A percentile compares a stretch with the other conserved stretches of the same genome.
phyloP scores from a whole-genome alignment of 1,140 invertebrate species.

The Ceratina australensis region DNA sequence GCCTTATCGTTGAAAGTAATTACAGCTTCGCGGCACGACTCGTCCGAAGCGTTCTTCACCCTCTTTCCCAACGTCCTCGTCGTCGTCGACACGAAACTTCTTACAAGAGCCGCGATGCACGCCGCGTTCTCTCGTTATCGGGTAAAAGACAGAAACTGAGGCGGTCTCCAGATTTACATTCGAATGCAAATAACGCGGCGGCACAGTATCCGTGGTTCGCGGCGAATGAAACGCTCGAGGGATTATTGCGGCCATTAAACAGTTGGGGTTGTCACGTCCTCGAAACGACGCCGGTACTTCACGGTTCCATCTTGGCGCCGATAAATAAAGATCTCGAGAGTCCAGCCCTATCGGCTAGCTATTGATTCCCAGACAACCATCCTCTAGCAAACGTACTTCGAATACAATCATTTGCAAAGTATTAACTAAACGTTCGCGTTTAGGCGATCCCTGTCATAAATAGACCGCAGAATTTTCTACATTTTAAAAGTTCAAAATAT shows the following conservation, averaged over 20 bases:
- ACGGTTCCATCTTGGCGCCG: too few relatives aligned
- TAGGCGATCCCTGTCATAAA: too few relatives aligned
- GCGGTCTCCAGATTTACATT: not conserved
- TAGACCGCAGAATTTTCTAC: too few relatives aligned
- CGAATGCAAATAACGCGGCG: not conserved
- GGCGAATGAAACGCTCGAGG: not conserved
- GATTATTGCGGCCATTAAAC: slow-evolving; percentile 11
- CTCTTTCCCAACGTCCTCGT: not conserved
- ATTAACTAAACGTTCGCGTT: not conserved
- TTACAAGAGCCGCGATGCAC: too few relatives aligned
- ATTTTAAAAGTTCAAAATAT: too few relatives aligned
- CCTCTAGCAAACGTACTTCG: not conserved
- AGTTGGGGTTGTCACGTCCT: not conserved
- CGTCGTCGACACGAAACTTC: not conserved
- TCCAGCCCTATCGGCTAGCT: too few relatives aligned
- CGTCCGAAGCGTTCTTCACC: slow-evolving; percentile 12
- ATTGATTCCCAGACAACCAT: too few relatives aligned
- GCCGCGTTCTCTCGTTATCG: too few relatives aligned
- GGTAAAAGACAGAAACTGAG: too few relatives aligned
- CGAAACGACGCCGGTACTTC: not conserved
- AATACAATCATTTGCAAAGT: too few relatives aligned
- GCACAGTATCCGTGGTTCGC: not conserved
- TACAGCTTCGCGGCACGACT: slow-evolving; percentile 1
- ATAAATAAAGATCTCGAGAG: too few relatives aligned
- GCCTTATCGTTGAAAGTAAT: slow-evolving; percentile 5